phyloP scores from a whole-genome alignment of 2,113 vertebrate species.

The Halichoerus grypus region DNA sequence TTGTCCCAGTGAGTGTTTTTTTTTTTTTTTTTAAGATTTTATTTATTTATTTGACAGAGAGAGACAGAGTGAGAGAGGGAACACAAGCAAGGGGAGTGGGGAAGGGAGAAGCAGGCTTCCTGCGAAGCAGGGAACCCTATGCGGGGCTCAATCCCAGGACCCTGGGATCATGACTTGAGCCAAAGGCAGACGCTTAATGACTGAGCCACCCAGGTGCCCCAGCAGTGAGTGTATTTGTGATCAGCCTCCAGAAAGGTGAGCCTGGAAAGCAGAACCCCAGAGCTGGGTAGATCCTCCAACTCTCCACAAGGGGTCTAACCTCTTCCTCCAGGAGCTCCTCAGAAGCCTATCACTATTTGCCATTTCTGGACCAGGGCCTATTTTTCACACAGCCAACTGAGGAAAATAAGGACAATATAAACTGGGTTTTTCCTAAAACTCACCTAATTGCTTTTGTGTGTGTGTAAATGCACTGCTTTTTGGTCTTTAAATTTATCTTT shows the following conservation, averaged over 20 bases:
- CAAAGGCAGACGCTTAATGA: too few species aligned
- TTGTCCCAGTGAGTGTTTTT: neutral
- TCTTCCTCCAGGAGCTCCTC: neutral
- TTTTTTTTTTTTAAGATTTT: too few species aligned
- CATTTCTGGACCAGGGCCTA: neutral
- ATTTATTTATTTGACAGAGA: too few species aligned
- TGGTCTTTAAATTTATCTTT: constrained; percentile 12
- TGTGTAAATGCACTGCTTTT: neutral
- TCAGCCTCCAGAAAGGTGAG: neutral
- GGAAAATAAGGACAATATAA: constrained; percentile 15
- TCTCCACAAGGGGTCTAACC: neutral
- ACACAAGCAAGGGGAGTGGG: too few species aligned
- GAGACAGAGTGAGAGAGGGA: too few species aligned
- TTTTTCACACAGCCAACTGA: neutral
- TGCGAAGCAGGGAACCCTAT: too few species aligned
- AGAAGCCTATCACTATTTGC: neutral
- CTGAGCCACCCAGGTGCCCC: too few species aligned
- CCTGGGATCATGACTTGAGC: too few species aligned
- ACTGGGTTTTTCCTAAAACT: neutral
- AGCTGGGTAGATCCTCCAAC: neutral
- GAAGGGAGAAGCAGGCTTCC: too few species aligned
- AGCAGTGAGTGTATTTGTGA: neutral
- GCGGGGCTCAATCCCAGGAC: too few species aligned
- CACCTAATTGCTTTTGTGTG: neutral
- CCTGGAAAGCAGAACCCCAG: neutral